Conservation (phyloP, 35 echinoderm and acorn worm genomes). For the Stichopus chloronotus region DNA sequence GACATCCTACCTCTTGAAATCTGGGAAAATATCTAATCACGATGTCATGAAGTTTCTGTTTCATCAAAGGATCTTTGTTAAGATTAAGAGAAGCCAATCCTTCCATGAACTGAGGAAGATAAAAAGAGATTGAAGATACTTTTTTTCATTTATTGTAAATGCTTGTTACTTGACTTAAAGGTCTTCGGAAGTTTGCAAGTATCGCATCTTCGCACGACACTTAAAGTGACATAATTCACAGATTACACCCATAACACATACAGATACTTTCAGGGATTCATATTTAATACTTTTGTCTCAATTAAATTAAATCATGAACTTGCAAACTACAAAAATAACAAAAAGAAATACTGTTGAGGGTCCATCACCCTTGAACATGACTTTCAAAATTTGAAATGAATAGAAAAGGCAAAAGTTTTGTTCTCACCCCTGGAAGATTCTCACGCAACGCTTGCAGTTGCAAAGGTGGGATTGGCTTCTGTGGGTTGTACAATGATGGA, state of each 20-base stretch:
- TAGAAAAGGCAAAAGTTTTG: no score
- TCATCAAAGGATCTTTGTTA: constrained; percentile 67
- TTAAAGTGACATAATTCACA: no score
- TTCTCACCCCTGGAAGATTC: constrained; percentile 76
- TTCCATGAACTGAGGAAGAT: constrained; percentile 74
- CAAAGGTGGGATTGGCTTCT: constrained; percentile 78
- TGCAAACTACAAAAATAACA: no score
- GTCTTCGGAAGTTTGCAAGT: no score
- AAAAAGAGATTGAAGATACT: neutral
- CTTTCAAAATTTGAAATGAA: no score
- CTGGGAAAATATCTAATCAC: constrained; percentile 76
- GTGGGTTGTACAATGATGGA: constrained; percentile 78
- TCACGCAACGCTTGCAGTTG: constrained; percentile 78
- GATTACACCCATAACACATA: neutral
- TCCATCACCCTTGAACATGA: no score
- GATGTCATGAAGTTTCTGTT: constrained; percentile 76
- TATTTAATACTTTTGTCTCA: neutral
- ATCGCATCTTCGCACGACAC: no score
- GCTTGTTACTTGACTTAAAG: no score
- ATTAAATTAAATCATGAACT: neutral
- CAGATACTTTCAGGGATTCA: neutral
- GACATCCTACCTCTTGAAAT: constrained; percentile 35
- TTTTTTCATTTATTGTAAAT: no score
- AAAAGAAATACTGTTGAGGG: no score
- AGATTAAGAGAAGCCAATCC: constrained; percentile 73